Conservation (phyloP, 2,888 invertebrate species). For the Pyrrhosoma nymphula region DNA sequence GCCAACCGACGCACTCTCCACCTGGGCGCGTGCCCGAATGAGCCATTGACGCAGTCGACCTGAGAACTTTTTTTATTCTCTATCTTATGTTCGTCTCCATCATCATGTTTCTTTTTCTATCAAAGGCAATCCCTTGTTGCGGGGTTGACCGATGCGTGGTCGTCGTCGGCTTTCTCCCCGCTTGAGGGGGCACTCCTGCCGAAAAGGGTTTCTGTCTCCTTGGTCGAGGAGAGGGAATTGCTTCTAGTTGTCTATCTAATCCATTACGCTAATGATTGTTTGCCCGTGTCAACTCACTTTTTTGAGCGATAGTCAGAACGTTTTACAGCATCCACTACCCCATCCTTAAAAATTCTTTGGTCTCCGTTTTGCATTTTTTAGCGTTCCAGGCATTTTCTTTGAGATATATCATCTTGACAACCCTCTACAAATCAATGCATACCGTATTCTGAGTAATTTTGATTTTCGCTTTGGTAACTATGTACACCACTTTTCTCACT, state of each 20-base stretch:
- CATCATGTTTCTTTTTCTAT: not conserved
- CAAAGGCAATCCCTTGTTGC: not conserved
- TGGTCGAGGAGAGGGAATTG: not conserved
- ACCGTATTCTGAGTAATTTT: no score
- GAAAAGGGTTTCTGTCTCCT: not conserved
- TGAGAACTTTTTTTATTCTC: not conserved
- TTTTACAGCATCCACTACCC: not conserved
- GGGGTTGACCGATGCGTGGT: no score
- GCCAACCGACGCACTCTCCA: not conserved
- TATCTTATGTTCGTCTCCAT: not conserved
- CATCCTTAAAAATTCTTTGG: not conserved
- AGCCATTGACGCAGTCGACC: not conserved
- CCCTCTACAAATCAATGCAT: no score
- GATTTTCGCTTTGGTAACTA: no score
- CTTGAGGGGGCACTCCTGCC: not conserved
- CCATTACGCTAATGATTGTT: conserved; percentile 2
- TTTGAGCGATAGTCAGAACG: not conserved
- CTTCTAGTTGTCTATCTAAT: not conserved
- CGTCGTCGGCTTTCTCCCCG: not conserved
- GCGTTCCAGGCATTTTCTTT: not conserved
- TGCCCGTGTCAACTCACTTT: not conserved
- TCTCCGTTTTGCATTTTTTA: not conserved
- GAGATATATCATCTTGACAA: no score
- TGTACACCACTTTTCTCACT: no score
- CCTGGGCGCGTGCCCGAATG: not conserved